These are phyloP conservation scores for Hydractinia symbiolongicarpus DNA, from an alignment of 30 jellyfish, hydroid and myxozoan genomes.

Conservation along the genomic window DNA sequence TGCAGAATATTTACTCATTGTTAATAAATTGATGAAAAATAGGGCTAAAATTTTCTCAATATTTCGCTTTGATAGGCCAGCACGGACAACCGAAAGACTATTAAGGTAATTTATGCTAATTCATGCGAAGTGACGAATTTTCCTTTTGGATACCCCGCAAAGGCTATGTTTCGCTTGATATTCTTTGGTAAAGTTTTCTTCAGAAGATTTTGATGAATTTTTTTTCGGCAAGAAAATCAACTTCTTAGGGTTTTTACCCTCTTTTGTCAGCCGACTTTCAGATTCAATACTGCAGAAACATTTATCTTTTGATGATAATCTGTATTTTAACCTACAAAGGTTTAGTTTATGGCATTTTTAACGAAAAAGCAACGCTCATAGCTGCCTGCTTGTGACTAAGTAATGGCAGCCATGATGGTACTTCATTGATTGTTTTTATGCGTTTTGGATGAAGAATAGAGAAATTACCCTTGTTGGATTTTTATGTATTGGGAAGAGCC, in stretches of 20 bases:
- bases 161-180: slow-evolving; percentile 91
- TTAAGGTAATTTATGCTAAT: slow-evolving; percentile 25
- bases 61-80: slow-evolving; percentile 9
- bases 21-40: not conserved
- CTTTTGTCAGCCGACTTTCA: not conserved
- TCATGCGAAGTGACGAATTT: slow-evolving; percentile 32
- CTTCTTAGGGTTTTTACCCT: slow-evolving; percentile 6
- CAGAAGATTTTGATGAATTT: slow-evolving; percentile 27
- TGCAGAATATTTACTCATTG: not conserved
- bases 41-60: not conserved
- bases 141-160: slow-evolving; percentile 90
- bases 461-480: slow-evolving; percentile 4
- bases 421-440: slow-evolving; percentile 28
- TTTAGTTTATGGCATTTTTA: slow-evolving; percentile 7
- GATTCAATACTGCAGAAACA: not conserved
- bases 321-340: not conserved
- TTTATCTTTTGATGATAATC: slow-evolving; percentile 3
- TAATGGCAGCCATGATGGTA: slow-evolving; percentile 75
- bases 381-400: slow-evolving; percentile 25
- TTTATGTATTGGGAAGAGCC: slow-evolving; percentile 10
- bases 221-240: slow-evolving; percentile 17
- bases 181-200: slow-evolving; percentile 23
- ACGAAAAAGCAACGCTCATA: slow-evolving; percentile 12
- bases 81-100: not conserved
- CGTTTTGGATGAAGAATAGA: slow-evolving; percentile 7